Conservation (phyloP, 2,797 vertebrate genomes). For the Crocidura indochinensis region DNA sequence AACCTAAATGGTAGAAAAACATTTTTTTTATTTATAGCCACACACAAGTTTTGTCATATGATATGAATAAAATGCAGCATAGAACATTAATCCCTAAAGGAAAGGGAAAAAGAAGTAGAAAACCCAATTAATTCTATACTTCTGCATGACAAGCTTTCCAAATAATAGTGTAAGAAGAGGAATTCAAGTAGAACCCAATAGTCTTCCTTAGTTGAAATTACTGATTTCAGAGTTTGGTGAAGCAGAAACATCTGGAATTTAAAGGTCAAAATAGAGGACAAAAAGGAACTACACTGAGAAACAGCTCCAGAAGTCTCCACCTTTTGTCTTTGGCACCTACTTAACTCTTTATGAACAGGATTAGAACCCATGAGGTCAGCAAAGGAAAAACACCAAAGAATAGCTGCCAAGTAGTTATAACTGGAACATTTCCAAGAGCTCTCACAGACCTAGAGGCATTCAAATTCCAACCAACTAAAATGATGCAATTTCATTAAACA, state of each 20-base stretch:
- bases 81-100: neutral
- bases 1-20: neutral
- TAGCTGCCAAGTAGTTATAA: neutral
- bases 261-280: neutral
- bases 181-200: neutral
- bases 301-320: neutral
- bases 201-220: neutral
- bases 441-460: neutral
- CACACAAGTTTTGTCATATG: conserved; percentile 36
- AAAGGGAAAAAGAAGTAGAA: neutral
- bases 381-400: neutral
- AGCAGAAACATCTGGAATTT: neutral
- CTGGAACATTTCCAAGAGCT: neutral
- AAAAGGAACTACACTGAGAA: neutral
- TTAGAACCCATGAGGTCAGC: neutral
- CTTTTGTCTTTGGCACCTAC: neutral
- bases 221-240: neutral
- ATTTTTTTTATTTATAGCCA: neutral
- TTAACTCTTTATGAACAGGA: neutral
- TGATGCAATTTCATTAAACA: neutral
- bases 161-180: neutral
- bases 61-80: conserved; percentile 49
- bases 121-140: neutral
- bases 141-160: neutral
- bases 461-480: neutral